These are phyloP conservation scores for Galerucella calmariensis DNA, from an alignment of 2,888 invertebrate genomes.

Conservation along the genomic window DNA sequence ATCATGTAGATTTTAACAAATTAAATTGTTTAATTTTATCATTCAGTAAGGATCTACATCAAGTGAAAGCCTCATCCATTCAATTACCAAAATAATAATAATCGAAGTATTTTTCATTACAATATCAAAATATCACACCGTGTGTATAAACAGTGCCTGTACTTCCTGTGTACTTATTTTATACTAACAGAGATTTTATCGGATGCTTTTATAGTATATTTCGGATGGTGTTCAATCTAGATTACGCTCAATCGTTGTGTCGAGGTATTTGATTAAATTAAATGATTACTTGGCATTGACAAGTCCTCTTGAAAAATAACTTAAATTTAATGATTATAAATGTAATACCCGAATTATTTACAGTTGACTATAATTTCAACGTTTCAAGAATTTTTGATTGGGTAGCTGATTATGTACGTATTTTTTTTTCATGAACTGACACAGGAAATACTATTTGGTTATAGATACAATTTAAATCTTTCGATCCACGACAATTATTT, in stretches of 20 bases:
- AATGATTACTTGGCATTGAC: conserved; percentile 36
- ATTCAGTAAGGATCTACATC: too few relatives aligned
- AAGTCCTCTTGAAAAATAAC: conserved; percentile 31
- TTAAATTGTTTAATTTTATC: too few relatives aligned
- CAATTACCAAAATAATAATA: too few relatives aligned
- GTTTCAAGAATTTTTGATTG: background rate
- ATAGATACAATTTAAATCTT: too few relatives aligned
- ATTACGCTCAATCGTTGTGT: conserved; percentile 38
- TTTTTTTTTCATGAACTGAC: background rate
- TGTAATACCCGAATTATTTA: conserved; percentile 34
- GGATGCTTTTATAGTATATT: conserved; percentile 30
- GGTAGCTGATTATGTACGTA: background rate
- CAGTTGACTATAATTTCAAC: conserved; percentile 14
- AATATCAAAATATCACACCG: conserved; percentile 16
- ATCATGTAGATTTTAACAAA: too few relatives aligned
- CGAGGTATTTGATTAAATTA: conserved; percentile 38
- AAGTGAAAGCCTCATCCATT: too few relatives aligned
- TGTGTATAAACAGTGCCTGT: background rate
- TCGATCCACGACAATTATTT: too few relatives aligned
- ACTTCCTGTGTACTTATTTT: conserved; percentile 22
- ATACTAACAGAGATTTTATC: conserved; percentile 6
- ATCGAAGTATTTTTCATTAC: conserved; percentile 19
- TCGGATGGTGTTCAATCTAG: conserved; percentile 33
- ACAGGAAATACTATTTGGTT: too few relatives aligned
- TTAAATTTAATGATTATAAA: conserved; percentile 31